A percentile compares a stretch with the other conserved stretches of the same genome.
Conservation (phyloP, 2,113 vertebrate genomes). For the Megaceryle torquata region DNA sequence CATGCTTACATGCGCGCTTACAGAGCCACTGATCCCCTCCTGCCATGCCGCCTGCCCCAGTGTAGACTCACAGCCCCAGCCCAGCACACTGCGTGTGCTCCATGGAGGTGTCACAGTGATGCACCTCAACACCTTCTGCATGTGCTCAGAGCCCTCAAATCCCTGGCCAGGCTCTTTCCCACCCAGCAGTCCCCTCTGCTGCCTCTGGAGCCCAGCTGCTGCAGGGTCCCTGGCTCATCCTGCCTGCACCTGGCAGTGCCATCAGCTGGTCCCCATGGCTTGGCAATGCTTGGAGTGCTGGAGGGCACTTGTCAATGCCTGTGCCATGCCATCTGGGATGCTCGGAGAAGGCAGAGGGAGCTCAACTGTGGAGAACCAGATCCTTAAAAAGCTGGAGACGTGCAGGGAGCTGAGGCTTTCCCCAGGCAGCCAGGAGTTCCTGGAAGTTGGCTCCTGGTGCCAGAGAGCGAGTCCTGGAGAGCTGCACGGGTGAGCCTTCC, state of each 20-base stretch:
- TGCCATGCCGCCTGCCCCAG: neutral
- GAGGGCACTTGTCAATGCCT: neutral
- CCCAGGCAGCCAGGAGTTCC: constrained; percentile 44
- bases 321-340: accelerated
- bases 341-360: neutral
- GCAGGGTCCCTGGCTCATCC: neutral
- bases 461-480: constrained; percentile 11
- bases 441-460: constrained; percentile 35
- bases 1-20: neutral
- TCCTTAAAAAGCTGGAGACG: constrained; percentile 11
- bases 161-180: neutral
- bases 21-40: accelerated
- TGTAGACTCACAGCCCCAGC: neutral
- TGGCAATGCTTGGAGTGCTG: accelerated
- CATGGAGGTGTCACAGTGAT: accelerated
- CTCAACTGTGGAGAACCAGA: neutral
- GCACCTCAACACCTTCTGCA: neutral
- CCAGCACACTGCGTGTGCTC: neutral
- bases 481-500: neutral
- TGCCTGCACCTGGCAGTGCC: neutral
- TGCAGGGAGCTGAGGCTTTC: neutral
- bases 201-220: neutral
- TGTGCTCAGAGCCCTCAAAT: neutral
- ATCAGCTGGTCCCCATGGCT: neutral
- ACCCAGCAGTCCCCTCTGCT: neutral